A percentile compares a stretch with the other conserved stretches of the same genome.
Evolutionary conservation across 2,888 invertebrate species (phyloP).

Genomic region (Phortica okadai): DNA sequence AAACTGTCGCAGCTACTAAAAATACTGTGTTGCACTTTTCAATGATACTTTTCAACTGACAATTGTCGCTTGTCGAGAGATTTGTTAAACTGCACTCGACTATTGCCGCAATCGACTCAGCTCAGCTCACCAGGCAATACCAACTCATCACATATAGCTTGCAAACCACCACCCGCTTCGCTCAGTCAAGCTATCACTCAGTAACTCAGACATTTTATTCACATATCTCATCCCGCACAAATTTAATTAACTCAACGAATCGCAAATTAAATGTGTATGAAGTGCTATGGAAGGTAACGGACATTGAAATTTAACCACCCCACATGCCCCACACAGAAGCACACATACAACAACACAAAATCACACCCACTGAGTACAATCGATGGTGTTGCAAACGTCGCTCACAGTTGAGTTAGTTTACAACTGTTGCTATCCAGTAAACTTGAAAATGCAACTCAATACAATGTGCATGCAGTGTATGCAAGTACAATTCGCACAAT

Average conservation of each 20-base stretch:
- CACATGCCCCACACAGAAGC: conserved; percentile 18
- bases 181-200: background rate
- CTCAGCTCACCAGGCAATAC: background rate
- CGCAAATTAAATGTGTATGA: conserved; percentile 37
- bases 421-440: background rate
- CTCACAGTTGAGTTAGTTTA: background rate
- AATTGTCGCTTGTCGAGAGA: background rate
- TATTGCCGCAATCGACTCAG: background rate
- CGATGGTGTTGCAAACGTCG: background rate
- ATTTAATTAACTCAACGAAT: conserved; percentile 29
- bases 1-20: conserved; percentile 2
- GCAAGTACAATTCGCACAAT: background rate
- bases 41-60: conserved; percentile 44
- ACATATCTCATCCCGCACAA: conserved; percentile 1
- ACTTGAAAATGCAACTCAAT: background rate
- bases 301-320: background rate
- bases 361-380: background rate
- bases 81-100: background rate
- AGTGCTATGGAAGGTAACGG: conserved; percentile 27
- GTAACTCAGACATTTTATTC: background rate
- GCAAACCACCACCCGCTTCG: too few species aligned
- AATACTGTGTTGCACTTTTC: conserved; percentile 30
- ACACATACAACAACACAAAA: conserved; percentile 37
- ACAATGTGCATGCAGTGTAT: background rate
- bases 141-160: too few species aligned